Evolutionary conservation across 23 tunicate species (phyloP), one percentile per base, ranked within the genome.

Genomic region (Botrylloides violaceus): DNA sequence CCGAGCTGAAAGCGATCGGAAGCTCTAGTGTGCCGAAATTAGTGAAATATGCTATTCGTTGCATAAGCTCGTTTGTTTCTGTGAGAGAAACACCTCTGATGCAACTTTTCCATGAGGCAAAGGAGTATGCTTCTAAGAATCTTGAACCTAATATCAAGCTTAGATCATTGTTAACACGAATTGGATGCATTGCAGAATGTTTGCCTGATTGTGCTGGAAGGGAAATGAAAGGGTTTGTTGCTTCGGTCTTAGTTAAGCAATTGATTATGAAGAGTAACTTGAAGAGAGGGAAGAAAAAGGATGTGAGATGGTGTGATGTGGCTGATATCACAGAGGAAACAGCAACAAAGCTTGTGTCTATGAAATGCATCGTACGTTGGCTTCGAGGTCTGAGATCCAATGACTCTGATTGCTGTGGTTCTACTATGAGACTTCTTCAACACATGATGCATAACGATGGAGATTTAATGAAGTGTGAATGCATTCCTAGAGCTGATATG

Each of bases 301-400:
- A 83, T 63, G 21, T 21, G 61, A 81, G 77, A 48, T 82, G 87
- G 96, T 82, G 87, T 29, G 96, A 88, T 34, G 77, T 80, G 37
- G 26, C 25, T 58, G 96, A 81, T 24, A 27, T 88, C 2, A 39
- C 83, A 36, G 63, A 76, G 6, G 96, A 88, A 77, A 66, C 96
- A 4, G 71, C 62, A 58, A 71, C 83, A 2, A 88, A 88, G 71
- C 71, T 90, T 24, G 89, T 84, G 0, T 88, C 92, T 22, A 83
- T 90, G 85, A 90, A 90, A 75, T 90, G 97, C 75, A 90, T 90
- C 80, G 85, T 83, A 0, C 71, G 97, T 1, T 90, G 97, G 97
- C 62, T 90, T 72, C 60, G 60, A 27, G 97, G 97, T 3, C 32
- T 90, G 27, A 71, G 81, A n/a, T 83, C 85, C 20, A 90, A 90